Evolutionary conservation across 2,797 vertebrate genomes (phyloP), one percentile per base, ranked within the genome.

Genomic region (Alfaro cultratus): DNA sequence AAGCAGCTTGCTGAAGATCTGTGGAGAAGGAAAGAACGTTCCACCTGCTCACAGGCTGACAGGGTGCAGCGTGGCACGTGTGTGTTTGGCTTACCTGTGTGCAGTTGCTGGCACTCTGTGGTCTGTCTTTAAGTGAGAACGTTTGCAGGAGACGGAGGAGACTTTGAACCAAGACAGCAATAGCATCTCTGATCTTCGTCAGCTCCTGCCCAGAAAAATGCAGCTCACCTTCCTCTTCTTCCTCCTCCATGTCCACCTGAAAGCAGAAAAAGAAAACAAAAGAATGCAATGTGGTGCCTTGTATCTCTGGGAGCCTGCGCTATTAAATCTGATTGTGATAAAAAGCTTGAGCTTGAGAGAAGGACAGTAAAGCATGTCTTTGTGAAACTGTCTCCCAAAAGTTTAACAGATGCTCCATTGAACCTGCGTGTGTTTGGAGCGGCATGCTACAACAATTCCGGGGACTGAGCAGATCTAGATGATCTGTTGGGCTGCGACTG

Each of bases 1-100:
- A n/a, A 96, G 96, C 88, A 99, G 92, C 73, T 95, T 95, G 79
- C 93, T 94, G 78, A 99, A 97, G 81, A 97, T 85, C 98, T 99
- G 88, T 57, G 87, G 83, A 93, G 77, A 87, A 79, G 86, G 91
- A 73, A 45, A 1, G 41, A 60, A 26, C 0, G 16, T 10, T n/a
- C 43, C 2, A 73, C 7, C 2, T 26, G 62, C 43, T 73, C 8
- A 23, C 3, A 41, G 0, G 51, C 53, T 5, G 43, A 21, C 16
- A 55, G 0, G 34, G 21, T 23, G 31, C 5, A 16, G 15, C 0
- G 8, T 4, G 1, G 18, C 12, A 3, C 0, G 49, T 51, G 21
- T 26, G 21, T 51, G 49, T 10, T 8, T 23, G 45, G 0, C n/a
- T 47, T 78, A 99, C 99, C 97, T 96, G 94, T 46, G 96, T 88